Evolutionary conservation across 2,113 vertebrate genomes (phyloP).

Genomic region (Octodon degus): DNA sequence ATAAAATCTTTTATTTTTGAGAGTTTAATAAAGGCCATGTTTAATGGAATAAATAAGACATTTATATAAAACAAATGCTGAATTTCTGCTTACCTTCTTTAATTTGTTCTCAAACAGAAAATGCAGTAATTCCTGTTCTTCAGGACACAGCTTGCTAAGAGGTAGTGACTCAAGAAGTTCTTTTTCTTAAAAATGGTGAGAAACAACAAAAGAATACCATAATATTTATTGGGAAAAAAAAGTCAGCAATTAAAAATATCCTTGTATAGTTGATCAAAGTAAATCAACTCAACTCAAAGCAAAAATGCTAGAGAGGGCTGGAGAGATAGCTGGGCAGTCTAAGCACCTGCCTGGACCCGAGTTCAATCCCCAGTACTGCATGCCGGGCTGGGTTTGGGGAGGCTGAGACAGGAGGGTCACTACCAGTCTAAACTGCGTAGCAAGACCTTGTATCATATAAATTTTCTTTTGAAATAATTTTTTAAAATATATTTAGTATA

Average conservation of each 20-base stretch:
- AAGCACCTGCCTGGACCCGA: no score
- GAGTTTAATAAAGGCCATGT: slow-evolving; percentile 21
- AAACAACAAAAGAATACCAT: slow-evolving; percentile 30
- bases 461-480: no score
- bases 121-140: slow-evolving; percentile 95
- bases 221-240: background rate
- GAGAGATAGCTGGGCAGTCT: no score
- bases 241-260: slow-evolving; percentile 32
- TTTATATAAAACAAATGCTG: slow-evolving; percentile 9
- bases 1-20: background rate
- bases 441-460: no score
- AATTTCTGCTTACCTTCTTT: slow-evolving; percentile 92
- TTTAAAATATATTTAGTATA: no score
- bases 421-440: no score
- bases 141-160: slow-evolving; percentile 94
- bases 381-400: no score
- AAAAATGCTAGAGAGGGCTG: background rate
- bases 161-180: slow-evolving; percentile 97
- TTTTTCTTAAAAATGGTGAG: slow-evolving; percentile 90
- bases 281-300: background rate
- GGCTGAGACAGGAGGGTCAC: no score
- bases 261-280: background rate
- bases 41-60: slow-evolving; percentile 21
- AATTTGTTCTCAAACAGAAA: slow-evolving; percentile 99
- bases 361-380: no score